A percentile compares a stretch with the other conserved stretches of the same genome.
Evolutionary conservation across 1,140 invertebrate genomes (phyloP).

Genomic region (Drosophila persimilis): DNA sequence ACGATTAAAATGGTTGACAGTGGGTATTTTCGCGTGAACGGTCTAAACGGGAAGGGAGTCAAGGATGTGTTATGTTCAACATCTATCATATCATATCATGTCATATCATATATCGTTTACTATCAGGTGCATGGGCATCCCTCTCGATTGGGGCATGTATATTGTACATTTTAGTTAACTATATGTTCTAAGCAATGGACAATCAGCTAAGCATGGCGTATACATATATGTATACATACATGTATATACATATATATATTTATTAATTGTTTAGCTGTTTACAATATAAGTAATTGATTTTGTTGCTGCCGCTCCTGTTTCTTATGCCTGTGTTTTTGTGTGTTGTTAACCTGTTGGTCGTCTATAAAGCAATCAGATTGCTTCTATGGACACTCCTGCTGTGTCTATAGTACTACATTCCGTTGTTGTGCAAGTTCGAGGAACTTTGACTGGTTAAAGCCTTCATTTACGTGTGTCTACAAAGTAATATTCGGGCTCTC

Average conservation of each 20-base stretch:
- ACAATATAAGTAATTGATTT: conserved; percentile 51
- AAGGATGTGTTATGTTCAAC: conserved; percentile 27
- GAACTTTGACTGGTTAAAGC: conserved; percentile 53
- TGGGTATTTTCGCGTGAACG: not conserved
- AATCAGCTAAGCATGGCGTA: conserved; percentile 51
- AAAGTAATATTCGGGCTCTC: conserved; percentile 34
- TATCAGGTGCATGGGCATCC: conserved; percentile 28
- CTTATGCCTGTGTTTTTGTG: conserved; percentile 7
- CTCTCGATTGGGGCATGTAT: conserved; percentile 35
- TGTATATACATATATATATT: conserved; percentile 13
- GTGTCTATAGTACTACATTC: not conserved
- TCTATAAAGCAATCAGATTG: conserved; percentile 41
- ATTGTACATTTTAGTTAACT: conserved; percentile 78
- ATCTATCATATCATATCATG: conserved; percentile 7
- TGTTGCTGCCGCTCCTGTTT: conserved; percentile 16
- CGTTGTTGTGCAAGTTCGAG: conserved; percentile 31
- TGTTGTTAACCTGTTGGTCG: conserved; percentile 18
- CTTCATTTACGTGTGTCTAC: conserved; percentile 39
- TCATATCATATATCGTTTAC: conserved; percentile 4
- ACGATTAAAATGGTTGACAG: conserved; percentile 24
- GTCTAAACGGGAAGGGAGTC: not conserved
- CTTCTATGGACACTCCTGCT: conserved; percentile 15
- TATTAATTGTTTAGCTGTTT: conserved; percentile 63
- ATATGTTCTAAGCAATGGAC: conserved; percentile 72
- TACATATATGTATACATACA: conserved; percentile 17